These are phyloP conservation scores for Danionella dracula DNA, from an alignment of 2,797 vertebrate species.

Conservation along the genomic window DNA sequence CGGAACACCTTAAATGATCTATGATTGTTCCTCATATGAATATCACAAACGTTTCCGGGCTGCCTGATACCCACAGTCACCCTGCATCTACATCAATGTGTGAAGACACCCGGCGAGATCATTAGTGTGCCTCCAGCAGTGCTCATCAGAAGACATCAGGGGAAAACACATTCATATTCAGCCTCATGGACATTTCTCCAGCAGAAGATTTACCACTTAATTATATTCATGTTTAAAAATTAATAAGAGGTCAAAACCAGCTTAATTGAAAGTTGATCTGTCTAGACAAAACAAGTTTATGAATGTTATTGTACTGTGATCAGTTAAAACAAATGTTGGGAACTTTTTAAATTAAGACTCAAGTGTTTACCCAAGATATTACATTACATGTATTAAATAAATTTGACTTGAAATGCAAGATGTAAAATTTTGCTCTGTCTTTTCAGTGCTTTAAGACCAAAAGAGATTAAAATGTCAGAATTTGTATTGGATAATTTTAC, in stretches of 20 bases:
- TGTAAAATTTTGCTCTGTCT: too few species aligned
- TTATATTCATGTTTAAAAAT: not conserved
- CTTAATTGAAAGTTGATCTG: not conserved
- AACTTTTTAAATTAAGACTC: too few species aligned
- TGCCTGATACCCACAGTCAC: slow-evolving; percentile 4
- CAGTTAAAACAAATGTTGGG: not conserved
- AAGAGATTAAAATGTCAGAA: too few species aligned
- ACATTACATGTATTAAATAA: too few species aligned
- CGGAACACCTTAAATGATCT: slow-evolving; percentile 22
- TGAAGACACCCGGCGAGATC: slow-evolving; percentile 21
- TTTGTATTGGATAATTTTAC: too few species aligned
- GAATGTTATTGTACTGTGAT: not conserved
- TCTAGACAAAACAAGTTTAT: not conserved
- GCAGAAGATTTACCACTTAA: not conserved
- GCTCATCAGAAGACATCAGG: slow-evolving; percentile 16
- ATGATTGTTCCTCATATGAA: slow-evolving; percentile 11
- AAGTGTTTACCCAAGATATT: too few species aligned
- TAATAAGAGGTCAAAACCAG: slow-evolving; percentile 1
- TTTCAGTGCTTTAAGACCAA: too few species aligned
- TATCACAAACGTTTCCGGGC: not conserved
- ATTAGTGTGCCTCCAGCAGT: slow-evolving; percentile 19
- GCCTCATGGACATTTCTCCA: slow-evolving; percentile 11
- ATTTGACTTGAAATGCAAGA: too few species aligned
- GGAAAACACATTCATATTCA: slow-evolving; percentile 22
- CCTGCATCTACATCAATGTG: slow-evolving; percentile 13